These are phyloP conservation scores for Priocnemis perturbator DNA, from an alignment of 2,888 invertebrate genomes.

Conservation along the genomic window DNA sequence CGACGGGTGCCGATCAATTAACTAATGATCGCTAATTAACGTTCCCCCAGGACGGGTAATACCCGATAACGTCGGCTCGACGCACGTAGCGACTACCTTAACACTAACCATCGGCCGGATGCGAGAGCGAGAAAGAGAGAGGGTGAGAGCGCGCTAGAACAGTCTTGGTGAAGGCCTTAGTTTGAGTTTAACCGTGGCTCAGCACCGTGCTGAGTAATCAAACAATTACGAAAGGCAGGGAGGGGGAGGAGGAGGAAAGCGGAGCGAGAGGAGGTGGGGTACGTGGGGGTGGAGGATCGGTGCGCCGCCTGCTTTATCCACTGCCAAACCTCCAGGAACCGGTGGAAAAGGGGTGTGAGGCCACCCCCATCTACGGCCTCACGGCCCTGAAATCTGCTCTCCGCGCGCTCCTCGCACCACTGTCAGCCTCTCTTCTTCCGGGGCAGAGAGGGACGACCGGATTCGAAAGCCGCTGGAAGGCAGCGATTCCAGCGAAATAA, in stretches of 20 bases:
- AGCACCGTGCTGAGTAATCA: conserved; percentile 74
- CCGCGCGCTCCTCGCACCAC: conserved; percentile 1
- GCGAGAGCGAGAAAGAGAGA: conserved; percentile 8
- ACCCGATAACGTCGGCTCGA: conserved; percentile 58
- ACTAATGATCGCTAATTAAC: conserved; percentile 66
- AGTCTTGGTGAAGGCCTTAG: conserved; percentile 68
- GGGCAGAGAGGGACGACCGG: conserved; percentile 27
- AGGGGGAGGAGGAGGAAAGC: conserved; percentile 27
- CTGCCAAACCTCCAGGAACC: conserved; percentile 40
- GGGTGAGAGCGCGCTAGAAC: conserved; percentile 39
- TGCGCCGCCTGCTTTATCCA: conserved; percentile 33
- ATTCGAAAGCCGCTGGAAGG: conserved; percentile 38
- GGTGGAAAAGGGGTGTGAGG: conserved; percentile 8
- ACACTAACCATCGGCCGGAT: conserved; percentile 47
- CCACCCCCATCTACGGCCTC: background rate
- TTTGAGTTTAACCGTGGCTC: conserved; percentile 72
- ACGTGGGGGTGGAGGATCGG: conserved; percentile 17
- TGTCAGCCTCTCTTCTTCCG: background rate
- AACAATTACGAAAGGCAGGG: conserved; percentile 68
- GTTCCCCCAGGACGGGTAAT: conserved; percentile 61
- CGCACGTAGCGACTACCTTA: conserved; percentile 50
- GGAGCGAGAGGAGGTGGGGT: conserved; percentile 43
- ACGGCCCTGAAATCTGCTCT: conserved; percentile 4
- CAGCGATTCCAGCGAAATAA: conserved; percentile 73
- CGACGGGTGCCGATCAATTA: conserved; percentile 67